phyloP scores from a whole-genome alignment of 2,888 invertebrate genomes.

The Toxonevra muliebris region DNA sequence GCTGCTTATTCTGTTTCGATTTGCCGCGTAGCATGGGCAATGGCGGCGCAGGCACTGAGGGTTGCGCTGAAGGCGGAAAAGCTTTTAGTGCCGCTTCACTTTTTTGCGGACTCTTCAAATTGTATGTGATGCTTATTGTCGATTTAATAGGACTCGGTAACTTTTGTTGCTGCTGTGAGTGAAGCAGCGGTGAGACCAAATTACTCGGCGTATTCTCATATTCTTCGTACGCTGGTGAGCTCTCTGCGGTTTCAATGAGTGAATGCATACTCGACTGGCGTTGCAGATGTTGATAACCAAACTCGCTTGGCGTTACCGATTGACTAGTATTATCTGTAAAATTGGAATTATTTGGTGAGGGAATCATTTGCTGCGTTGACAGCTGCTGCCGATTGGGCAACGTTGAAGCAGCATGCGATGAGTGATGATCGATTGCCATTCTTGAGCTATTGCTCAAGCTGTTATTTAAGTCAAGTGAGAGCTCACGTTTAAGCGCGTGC shows the following conservation, averaged over 20 bases:
- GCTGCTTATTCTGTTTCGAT: slow-evolving; percentile 40
- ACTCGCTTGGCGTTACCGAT: slow-evolving; percentile 65
- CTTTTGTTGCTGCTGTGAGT: slow-evolving; percentile 46
- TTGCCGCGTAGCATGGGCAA: slow-evolving; percentile 44
- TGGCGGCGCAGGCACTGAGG: slow-evolving; percentile 61
- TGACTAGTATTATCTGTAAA: slow-evolving; percentile 66
- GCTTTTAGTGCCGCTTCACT: no score
- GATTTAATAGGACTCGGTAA: slow-evolving; percentile 71
- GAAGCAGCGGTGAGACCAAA: slow-evolving; percentile 48
- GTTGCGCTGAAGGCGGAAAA: slow-evolving; percentile 23
- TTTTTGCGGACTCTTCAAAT: slow-evolving; percentile 69
- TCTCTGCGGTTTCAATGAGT: slow-evolving; percentile 59
- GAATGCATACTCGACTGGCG: slow-evolving; percentile 63
- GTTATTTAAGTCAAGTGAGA: slow-evolving; percentile 58
- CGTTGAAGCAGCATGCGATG: slow-evolving; percentile 48
- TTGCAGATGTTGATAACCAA: slow-evolving; percentile 64
- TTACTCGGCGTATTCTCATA: slow-evolving; percentile 62
- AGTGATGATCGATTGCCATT: slow-evolving; percentile 44
- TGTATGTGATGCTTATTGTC: slow-evolving; percentile 77
- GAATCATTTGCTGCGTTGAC: slow-evolving; percentile 38
- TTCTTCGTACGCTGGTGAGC: slow-evolving; percentile 62
- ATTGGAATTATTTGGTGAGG: slow-evolving; percentile 62
- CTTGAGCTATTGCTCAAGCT: slow-evolving; percentile 37
- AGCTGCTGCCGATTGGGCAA: slow-evolving; percentile 30
- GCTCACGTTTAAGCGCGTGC: slow-evolving; percentile 62